Conservation (phyloP, 2,113 vertebrate species). For the Microtus montanus region DNA sequence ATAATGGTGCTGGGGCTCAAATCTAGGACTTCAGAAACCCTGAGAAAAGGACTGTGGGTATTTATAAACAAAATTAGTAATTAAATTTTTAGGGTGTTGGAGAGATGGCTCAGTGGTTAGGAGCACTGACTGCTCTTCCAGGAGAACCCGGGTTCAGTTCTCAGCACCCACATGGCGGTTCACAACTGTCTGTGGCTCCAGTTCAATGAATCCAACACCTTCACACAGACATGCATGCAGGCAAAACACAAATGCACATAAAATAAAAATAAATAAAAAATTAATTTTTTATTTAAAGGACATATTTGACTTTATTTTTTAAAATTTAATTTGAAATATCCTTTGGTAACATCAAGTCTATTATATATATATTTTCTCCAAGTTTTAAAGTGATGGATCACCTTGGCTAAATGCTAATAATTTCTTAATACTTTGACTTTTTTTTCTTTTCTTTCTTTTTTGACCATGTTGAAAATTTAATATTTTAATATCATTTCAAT, state of each 20-base stretch:
- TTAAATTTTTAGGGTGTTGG: neutral
- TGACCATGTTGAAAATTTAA: neutral
- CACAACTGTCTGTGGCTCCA: too few species aligned
- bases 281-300: neutral
- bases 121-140: too few species aligned
- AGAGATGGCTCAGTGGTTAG: too few species aligned
- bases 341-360: conserved; percentile 6
- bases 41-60: neutral
- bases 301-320: conserved; percentile 17
- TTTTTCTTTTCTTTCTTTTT: neutral
- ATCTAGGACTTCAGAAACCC: neutral
- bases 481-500: too few species aligned
- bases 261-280: neutral
- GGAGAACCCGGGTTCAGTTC: too few species aligned
- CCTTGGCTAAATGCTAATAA: conserved; percentile 19
- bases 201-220: too few species aligned
- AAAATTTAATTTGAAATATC: conserved; percentile 45
- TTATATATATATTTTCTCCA: neutral
- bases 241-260: too few species aligned
- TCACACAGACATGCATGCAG: too few species aligned
- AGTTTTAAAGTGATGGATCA: conserved; percentile 23
- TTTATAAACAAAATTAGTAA: conserved; percentile 34
- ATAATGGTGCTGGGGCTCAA: neutral
- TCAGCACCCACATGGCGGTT: too few species aligned
- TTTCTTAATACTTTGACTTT: neutral